These are phyloP conservation scores for Periophthalmodon schlosseri DNA, from an alignment of 2,113 vertebrate genomes.

Conservation along the genomic window DNA sequence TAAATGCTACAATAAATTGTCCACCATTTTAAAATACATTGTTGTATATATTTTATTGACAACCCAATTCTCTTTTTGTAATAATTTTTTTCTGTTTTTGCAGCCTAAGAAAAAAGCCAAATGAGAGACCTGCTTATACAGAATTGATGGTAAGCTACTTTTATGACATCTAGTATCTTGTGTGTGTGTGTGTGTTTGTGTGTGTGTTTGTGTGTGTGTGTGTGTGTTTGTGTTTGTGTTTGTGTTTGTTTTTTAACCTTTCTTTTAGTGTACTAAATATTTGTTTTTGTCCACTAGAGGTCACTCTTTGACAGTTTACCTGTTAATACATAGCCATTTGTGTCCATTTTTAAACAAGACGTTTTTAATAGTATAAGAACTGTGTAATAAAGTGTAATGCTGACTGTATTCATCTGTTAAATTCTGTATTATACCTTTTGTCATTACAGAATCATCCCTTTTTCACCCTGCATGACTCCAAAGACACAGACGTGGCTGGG, in stretches of 20 bases:
- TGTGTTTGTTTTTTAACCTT: neutral
- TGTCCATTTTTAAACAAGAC: neutral
- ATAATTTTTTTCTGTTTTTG: slow-evolving; percentile 33
- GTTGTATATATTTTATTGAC: neutral
- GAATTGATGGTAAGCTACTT: slow-evolving; percentile 92
- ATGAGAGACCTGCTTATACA: slow-evolving; percentile 95
- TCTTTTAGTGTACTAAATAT: neutral
- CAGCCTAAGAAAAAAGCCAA: slow-evolving; percentile 99
- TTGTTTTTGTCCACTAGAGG: slow-evolving; percentile 55
- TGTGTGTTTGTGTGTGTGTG: neutral
- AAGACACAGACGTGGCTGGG: slow-evolving; percentile 98
- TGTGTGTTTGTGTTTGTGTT: too few relatives aligned
- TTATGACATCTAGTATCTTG: neutral
- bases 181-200: neutral
- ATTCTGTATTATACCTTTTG: neutral
- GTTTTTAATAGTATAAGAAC: neutral
- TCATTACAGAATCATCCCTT: slow-evolving; percentile 88
- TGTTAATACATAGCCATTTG: neutral
- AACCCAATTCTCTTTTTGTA: neutral
- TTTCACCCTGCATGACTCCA: slow-evolving; percentile 94
- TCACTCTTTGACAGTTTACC: slow-evolving; percentile 34
- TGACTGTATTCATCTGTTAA: neutral
- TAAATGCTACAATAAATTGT: neutral
- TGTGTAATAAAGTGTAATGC: neutral
- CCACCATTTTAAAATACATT: neutral